A percentile compares a stretch with the other conserved stretches of the same genome.
These are phyloP conservation scores for Larimichthys polyactis DNA, from an alignment of 2,113 vertebrate species.

Conservation along the genomic window DNA sequence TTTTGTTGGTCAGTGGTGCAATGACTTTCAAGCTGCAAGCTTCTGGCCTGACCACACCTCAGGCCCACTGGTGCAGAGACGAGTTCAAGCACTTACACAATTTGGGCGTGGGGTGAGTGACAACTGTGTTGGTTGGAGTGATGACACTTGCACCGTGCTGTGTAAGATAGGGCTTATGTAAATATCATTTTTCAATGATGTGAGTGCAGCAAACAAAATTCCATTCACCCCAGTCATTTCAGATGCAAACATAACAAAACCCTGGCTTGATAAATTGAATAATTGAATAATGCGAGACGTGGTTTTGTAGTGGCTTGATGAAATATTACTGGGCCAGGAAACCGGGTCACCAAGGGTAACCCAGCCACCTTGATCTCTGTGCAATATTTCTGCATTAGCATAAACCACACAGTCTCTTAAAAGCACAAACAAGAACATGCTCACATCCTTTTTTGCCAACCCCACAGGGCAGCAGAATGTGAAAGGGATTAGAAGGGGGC, in stretches of 20 bases:
- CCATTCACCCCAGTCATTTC: neutral
- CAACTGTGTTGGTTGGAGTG: no score
- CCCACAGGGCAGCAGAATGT: slow-evolving; percentile 34
- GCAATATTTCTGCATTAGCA: slow-evolving; percentile 45
- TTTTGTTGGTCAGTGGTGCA: no score
- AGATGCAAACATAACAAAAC: neutral
- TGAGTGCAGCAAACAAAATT: neutral
- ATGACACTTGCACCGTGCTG: no score
- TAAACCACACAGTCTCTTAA: slow-evolving; percentile 52
- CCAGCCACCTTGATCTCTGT: slow-evolving; percentile 37
- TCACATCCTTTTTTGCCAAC: slow-evolving; percentile 41
- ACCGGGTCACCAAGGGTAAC: slow-evolving; percentile 14
- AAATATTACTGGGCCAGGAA: slow-evolving; percentile 14
- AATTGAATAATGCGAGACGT: slow-evolving; percentile 4
- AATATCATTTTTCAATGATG: neutral
- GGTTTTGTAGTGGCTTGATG: neutral
- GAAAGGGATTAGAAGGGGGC: slow-evolving; percentile 37
- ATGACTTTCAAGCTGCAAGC: no score
- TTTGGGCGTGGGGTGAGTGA: no score
- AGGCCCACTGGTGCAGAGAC: no score
- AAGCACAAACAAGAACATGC: slow-evolving; percentile 43
- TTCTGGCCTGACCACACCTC: no score
- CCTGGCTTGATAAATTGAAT: no score
- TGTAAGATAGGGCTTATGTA: neutral
- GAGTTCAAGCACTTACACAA: no score